Conservation (phyloP, 2,113 vertebrate genomes). For the Sander lucioperca region DNA sequence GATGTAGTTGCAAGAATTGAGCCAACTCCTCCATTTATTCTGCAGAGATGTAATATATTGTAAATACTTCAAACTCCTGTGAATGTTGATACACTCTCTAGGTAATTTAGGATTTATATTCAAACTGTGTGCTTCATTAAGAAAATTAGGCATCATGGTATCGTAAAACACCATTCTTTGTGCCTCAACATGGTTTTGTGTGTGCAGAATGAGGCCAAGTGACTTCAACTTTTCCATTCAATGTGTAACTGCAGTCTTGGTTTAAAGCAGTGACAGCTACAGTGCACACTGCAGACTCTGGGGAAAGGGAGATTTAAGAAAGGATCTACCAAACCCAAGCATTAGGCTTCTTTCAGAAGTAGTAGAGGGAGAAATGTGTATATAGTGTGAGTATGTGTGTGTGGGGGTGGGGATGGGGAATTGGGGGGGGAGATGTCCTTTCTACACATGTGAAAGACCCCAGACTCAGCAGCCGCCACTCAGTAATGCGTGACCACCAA, state of each 20-base stretch:
- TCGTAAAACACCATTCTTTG: not conserved
- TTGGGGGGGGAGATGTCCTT: constrained; percentile 41
- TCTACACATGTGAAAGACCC: constrained; percentile 67
- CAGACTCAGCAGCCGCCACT: constrained; percentile 61
- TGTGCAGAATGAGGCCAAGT: not conserved
- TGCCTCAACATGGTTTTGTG: not conserved
- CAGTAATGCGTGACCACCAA: constrained; percentile 51
- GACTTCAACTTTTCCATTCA: constrained; percentile 40
- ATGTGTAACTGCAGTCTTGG: constrained; percentile 8
- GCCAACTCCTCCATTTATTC: not conserved
- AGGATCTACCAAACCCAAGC: constrained; percentile 28
- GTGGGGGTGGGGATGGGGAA: constrained; percentile 1
- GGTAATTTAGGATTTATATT: not conserved
- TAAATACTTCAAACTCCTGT: not conserved
- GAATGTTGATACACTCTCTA: not conserved
- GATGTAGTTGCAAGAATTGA: not conserved
- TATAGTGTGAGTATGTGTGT: constrained; percentile 19
- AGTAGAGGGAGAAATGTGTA: constrained; percentile 26
- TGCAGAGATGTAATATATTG: not conserved
- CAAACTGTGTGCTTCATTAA: not conserved
- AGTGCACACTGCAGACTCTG: constrained; percentile 17
- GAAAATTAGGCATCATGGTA: not conserved
- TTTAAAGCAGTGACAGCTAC: constrained; percentile 7
- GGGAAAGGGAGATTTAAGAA: constrained; percentile 36
- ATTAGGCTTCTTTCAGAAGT: constrained; percentile 34